Evolutionary conservation across 2,113 vertebrate species (phyloP).

Genomic region (Terrapene triunguis): DNA sequence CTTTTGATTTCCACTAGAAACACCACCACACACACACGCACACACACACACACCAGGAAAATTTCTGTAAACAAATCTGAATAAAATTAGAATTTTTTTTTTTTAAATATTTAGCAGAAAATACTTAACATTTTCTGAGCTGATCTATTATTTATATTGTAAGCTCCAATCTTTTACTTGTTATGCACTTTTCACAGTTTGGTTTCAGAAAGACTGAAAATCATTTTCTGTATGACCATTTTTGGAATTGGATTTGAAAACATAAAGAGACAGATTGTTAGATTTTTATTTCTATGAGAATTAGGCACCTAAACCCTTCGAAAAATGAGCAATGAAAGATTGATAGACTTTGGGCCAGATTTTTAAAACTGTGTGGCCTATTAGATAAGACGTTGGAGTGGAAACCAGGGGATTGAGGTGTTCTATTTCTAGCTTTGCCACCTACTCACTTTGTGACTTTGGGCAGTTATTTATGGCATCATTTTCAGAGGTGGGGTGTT

Average conservation of each 20-base stretch:
- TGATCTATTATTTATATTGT: background rate
- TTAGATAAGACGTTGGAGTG: background rate
- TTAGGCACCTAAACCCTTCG: background rate
- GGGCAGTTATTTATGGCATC: background rate
- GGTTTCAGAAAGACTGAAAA: background rate
- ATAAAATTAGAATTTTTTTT: background rate
- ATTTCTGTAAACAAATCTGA: background rate
- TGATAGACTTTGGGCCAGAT: background rate
- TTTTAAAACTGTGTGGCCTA: background rate
- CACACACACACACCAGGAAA: background rate
- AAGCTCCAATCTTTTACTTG: background rate
- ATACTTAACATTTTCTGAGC: background rate
- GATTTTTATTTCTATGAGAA: background rate
- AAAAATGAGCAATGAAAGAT: background rate
- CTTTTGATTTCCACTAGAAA: background rate
- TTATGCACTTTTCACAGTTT: background rate
- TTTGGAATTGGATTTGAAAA: background rate
- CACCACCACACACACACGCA: too few relatives aligned
- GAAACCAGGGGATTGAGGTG: background rate
- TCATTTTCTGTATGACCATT: background rate
- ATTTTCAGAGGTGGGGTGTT: background rate
- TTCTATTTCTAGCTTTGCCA: background rate
- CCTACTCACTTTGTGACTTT: background rate
- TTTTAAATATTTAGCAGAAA: background rate
- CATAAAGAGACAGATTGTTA: background rate